Base-by-base conservation (phyloP, 1,140 invertebrate species). In the Macrostomum lignano region DNA sequence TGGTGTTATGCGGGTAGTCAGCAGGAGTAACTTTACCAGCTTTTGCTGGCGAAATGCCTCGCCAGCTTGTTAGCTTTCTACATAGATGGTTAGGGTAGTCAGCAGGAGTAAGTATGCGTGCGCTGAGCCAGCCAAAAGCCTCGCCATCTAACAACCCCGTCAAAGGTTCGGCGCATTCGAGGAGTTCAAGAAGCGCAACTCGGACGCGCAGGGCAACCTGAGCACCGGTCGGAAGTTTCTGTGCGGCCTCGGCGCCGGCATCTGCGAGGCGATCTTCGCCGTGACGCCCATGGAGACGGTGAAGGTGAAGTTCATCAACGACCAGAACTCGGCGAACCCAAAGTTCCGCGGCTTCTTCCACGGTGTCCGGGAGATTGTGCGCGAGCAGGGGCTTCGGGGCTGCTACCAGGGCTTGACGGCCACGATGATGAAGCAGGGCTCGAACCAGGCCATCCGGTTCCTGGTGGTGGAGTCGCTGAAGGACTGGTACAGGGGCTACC, bases 241-340 rank as follows among this genome's bases (percentile, higher is more conserved):
- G 1, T 88, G 84, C 60, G 88, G 88, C 41, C 53, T 98, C 28
- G 55, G 55, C 25, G 88, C 88, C 22, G 86, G 88, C 31, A 67
- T 93, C 5, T 69, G 66, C 38, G 88, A 91, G 61, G 88, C 88
- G 11, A 70, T 96, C 41, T 69, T 94, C 38, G 84, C 74, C 2
- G 86, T 98, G 0, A 96, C 86, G 0, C 88, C 88, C 3, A 96
- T 96, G 88, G 88, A 98, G 59, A 96, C 88, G 0, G 65, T 96
- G 26, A 98, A 98, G 66, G 86, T 96, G 0, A 96, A 96, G 61
- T 96, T 98, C 51, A 96, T 98, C 44, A 82, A 96, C 51, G 88
- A 96, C 55, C 65, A 84, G 42, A 73, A 73, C 22, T 52, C 56
- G 31, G 66, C 69, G 10, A 82, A 82, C 46, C 88, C 88, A 13